Conservation (phyloP, 2,113 vertebrate genomes). For the Scolopax mira region DNA sequence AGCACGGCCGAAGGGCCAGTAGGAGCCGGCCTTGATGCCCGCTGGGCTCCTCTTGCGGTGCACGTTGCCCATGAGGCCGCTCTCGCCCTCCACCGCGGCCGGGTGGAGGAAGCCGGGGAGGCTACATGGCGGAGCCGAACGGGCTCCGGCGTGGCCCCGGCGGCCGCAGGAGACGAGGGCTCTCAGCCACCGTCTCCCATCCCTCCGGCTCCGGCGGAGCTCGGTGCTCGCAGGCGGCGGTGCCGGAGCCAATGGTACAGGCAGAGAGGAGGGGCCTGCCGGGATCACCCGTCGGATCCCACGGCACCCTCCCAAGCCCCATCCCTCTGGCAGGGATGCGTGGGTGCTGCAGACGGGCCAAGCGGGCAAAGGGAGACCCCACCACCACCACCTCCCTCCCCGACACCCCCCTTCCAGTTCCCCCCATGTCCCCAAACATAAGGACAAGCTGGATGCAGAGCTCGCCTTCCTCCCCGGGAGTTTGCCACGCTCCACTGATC, state of each 20-base stretch:
- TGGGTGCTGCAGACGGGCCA: background rate
- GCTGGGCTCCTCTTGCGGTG: slow-evolving; percentile 85
- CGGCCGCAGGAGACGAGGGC: background rate
- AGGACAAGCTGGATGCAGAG: fast-evolving
- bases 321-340: background rate
- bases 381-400: too few species aligned
- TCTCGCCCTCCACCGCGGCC: slow-evolving; percentile 3
- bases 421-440: fast-evolving
- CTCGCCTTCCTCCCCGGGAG: fast-evolving
- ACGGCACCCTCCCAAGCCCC: slow-evolving; percentile 42
- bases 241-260: slow-evolving; percentile 45
- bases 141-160: background rate
- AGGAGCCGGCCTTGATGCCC: slow-evolving; percentile 67
- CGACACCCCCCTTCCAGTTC: fast-evolving
- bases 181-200: slow-evolving; percentile 20
- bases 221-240: background rate
- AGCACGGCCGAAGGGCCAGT: slow-evolving; percentile 79
- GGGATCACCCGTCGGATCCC: slow-evolving; percentile 1
- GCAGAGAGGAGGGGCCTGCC: slow-evolving; percentile 55
- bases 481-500: background rate
- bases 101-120: slow-evolving; percentile 55
- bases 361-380: background rate
- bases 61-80: slow-evolving; percentile 85
- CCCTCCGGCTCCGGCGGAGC: background rate
- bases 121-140: slow-evolving; percentile 56